Evolutionary conservation across 2,113 vertebrate species (phyloP).

Genomic region (Scalopus aquaticus): DNA sequence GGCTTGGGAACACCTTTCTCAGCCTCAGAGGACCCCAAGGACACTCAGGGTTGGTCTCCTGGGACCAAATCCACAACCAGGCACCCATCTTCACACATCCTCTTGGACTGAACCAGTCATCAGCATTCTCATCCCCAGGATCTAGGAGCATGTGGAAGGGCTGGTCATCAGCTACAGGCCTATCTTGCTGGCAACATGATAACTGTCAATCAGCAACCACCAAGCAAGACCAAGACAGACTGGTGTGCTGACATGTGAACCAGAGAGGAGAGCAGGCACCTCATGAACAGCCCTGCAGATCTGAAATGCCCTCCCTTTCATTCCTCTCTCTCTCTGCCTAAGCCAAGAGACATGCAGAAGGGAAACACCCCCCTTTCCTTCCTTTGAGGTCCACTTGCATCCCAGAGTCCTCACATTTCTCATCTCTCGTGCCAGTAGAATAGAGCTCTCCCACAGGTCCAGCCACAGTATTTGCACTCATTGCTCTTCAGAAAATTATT

Average conservation of each 20-base stretch:
- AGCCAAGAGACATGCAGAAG: not conserved
- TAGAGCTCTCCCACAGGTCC: not conserved
- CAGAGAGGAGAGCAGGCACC: not conserved
- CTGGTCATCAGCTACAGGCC: not conserved
- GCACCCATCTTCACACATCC: too few species aligned
- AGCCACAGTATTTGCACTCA: not conserved
- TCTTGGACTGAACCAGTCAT: not conserved
- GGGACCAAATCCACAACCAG: not conserved
- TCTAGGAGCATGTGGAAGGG: not conserved
- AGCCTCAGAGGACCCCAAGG: rapidly evolving
- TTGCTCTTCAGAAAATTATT: not conserved
- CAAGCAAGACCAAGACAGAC: not conserved
- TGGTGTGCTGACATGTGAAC: not conserved
- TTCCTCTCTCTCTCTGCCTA: not conserved
- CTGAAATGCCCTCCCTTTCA: not conserved
- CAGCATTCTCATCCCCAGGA: too few species aligned
- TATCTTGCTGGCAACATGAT: not conserved
- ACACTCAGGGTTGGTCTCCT: not conserved
- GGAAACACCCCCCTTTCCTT: too few species aligned
- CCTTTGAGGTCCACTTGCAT: not conserved
- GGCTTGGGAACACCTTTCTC: not conserved
- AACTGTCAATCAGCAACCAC: not conserved
- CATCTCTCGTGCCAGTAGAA: not conserved
- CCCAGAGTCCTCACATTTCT: not conserved
- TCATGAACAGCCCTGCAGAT: not conserved